Conservation (phyloP, 2,797 vertebrate genomes). For the Bradypus variegatus region DNA sequence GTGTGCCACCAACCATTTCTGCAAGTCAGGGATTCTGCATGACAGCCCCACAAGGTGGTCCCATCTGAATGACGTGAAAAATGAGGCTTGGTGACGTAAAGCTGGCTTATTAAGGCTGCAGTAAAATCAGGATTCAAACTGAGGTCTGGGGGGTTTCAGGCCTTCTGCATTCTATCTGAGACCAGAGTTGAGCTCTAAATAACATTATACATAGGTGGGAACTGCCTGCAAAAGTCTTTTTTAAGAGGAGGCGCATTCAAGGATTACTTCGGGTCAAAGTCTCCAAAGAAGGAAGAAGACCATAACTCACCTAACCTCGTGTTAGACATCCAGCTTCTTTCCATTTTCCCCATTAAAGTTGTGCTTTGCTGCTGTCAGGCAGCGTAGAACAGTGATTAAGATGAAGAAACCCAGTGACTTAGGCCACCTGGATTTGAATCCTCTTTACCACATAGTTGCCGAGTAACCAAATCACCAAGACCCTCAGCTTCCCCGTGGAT, state of each 20-base stretch:
- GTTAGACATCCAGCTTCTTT: neutral
- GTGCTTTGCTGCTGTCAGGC: neutral
- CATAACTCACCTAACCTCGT: neutral
- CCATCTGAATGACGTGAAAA: neutral
- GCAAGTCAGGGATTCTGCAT: neutral
- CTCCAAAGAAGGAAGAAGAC: neutral
- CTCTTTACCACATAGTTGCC: neutral
- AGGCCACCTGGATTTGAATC: neutral
- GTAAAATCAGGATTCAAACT: neutral
- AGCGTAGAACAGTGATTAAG: neutral
- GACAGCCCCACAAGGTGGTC: neutral
- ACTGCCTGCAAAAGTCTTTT: neutral
- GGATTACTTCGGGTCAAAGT: neutral
- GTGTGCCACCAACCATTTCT: neutral
- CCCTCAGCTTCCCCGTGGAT: neutral
- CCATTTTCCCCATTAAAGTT: neutral
- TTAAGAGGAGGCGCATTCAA: neutral
- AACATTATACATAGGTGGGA: neutral
- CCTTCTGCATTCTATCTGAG: neutral
- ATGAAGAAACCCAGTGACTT: conserved; percentile 17
- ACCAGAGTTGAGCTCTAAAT: conserved; percentile 7
- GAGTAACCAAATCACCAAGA: conserved; percentile 18
- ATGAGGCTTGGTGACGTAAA: neutral
- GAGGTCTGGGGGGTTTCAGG: conserved; percentile 22
- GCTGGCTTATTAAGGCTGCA: neutral